These are phyloP conservation scores for Pachycephus smyrnensis DNA, from an alignment of 2,888 invertebrate genomes.

Conservation along the genomic window DNA sequence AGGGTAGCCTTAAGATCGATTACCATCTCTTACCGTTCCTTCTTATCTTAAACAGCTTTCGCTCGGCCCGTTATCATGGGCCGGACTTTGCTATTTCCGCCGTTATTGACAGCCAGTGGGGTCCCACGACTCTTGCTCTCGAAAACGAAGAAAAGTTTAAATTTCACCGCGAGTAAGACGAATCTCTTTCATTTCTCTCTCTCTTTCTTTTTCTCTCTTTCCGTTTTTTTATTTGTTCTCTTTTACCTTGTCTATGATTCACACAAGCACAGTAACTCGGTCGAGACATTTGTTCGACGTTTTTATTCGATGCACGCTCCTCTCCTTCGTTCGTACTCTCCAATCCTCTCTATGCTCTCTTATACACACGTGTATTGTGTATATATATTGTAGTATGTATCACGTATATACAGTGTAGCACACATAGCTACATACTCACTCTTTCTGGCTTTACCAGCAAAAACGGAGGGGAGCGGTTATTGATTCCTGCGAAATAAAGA, in stretches of 20 bases:
- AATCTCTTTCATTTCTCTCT: not conserved
- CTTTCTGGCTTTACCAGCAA: not conserved
- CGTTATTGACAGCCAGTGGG: constrained; percentile 20
- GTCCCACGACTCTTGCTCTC: not conserved
- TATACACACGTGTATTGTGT: not conserved
- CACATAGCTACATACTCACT: not conserved
- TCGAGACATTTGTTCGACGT: not conserved
- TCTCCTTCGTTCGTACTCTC: not conserved
- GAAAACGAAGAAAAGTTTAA: not conserved
- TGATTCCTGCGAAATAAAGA: not conserved
- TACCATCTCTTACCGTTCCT: constrained; percentile 3
- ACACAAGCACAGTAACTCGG: not conserved
- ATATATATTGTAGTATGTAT: too few relatives aligned
- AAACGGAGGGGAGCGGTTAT: not conserved
- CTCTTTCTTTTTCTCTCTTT: too few relatives aligned
- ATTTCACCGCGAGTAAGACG: not conserved
- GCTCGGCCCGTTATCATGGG: constrained; percentile 24
- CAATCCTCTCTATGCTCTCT: not conserved
- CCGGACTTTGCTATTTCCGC: constrained; percentile 30
- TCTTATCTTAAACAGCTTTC: constrained; percentile 6
- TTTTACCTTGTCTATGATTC: not conserved
- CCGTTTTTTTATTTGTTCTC: not conserved
- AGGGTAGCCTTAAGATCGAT: constrained; percentile 3
- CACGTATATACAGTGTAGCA: not conserved
- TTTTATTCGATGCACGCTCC: not conserved